phyloP scores from a whole-genome alignment of 2,888 invertebrate genomes.

The Drosophila anomalipes region DNA sequence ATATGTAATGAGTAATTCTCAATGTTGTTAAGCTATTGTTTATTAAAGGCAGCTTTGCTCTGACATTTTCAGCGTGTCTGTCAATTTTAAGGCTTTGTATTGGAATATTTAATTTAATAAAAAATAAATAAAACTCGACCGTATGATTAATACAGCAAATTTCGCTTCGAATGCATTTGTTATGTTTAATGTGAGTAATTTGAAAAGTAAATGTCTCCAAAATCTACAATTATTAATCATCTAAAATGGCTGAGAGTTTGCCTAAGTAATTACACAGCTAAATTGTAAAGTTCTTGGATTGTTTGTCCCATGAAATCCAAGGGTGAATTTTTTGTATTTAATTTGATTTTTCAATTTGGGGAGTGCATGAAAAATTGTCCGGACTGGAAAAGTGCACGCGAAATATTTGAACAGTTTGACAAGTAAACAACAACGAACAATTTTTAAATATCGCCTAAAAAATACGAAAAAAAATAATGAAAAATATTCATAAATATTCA shows the following conservation, averaged over 20 bases:
- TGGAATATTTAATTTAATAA: not conserved
- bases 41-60: not conserved
- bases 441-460: constrained; percentile 26
- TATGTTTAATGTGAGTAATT: constrained; percentile 14
- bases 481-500: constrained; percentile 74
- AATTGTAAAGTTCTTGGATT: constrained; percentile 22
- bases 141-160: constrained; percentile 11
- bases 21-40: not conserved
- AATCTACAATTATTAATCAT: constrained; percentile 18
- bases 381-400: constrained; percentile 48
- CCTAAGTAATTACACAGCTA: constrained; percentile 35
- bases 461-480: constrained; percentile 17
- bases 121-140: not conserved
- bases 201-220: not conserved
- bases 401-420: constrained; percentile 11
- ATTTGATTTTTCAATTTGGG: constrained; percentile 46
- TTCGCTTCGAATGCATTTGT: constrained; percentile 1
- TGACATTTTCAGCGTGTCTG: not conserved
- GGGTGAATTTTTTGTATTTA: constrained; percentile 9
- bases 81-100: too few species aligned
- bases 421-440: constrained; percentile 35
- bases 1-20: not conserved
- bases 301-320: not conserved
- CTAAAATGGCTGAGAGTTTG: constrained; percentile 16
- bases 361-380: constrained; percentile 41